These are phyloP conservation scores for Trachymyrmex cornetzi DNA, from an alignment of 1,140 invertebrate species.

Conservation along the genomic window DNA sequence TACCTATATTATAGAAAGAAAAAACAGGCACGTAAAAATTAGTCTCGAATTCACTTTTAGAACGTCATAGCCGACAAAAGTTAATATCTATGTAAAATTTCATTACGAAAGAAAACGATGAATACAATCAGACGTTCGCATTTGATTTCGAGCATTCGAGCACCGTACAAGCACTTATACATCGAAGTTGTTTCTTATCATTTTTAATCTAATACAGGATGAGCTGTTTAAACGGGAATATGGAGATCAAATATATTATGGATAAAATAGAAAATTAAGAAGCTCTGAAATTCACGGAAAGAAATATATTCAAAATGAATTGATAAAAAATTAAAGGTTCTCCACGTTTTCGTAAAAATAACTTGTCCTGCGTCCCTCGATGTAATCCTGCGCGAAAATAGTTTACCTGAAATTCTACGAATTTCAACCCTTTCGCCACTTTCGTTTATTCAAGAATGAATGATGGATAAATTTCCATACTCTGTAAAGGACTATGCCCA, in stretches of 20 bases:
- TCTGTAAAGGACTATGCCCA: background rate
- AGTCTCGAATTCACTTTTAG: constrained; percentile 26
- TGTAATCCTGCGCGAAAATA: constrained; percentile 50
- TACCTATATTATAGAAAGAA: constrained; percentile 22
- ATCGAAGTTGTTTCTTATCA: constrained; percentile 56
- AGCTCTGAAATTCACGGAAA: background rate
- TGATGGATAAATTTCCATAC: background rate
- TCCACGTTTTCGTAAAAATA: constrained; percentile 26
- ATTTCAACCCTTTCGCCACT: constrained; percentile 62
- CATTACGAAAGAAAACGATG: constrained; percentile 10
- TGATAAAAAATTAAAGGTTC: background rate
- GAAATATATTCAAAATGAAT: background rate
- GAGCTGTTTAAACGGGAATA: constrained; percentile 44
- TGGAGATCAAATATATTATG: background rate
- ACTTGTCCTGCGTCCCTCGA: constrained; percentile 38
- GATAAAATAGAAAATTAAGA: background rate
- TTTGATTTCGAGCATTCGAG: constrained; percentile 49
- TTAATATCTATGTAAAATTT: background rate
- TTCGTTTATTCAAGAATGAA: background rate
- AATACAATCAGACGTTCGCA: constrained; percentile 17
- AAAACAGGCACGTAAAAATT: background rate
- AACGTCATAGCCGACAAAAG: background rate
- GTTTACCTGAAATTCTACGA: constrained; percentile 49
- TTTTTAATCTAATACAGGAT: constrained; percentile 39
- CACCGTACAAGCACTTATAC: constrained; percentile 45